These are phyloP conservation scores for Probosciger aterrimus DNA, from an alignment of 2,113 vertebrate species.

Conservation along the genomic window DNA sequence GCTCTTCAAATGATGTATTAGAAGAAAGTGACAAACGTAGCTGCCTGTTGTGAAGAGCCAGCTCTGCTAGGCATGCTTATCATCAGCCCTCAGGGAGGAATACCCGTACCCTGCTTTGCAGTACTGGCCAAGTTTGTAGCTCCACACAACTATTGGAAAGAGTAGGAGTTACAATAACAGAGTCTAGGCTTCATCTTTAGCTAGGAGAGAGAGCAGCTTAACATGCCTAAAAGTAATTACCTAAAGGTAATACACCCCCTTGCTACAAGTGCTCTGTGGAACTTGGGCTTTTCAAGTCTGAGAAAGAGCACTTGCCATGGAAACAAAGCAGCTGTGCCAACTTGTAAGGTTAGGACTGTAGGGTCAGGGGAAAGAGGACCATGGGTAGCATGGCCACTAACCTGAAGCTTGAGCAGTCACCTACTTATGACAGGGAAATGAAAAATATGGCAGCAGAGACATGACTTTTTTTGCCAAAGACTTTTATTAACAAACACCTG, in stretches of 20 bases:
- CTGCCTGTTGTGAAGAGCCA: neutral
- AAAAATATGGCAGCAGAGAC: neutral
- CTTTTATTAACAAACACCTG: conserved; percentile 68
- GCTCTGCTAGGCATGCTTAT: neutral
- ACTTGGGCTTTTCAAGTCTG: neutral
- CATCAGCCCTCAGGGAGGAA: neutral
- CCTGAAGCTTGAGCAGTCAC: neutral
- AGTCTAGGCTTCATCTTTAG: neutral
- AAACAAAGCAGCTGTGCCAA: neutral
- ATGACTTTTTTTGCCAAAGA: neutral
- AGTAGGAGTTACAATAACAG: neutral
- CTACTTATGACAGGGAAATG: neutral
- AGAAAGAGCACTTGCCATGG: neutral
- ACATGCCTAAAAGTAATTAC: neutral
- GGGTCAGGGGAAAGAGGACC: neutral
- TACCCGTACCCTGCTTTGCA: neutral
- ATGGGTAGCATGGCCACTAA: neutral
- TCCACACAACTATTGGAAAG: neutral
- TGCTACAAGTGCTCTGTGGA: neutral
- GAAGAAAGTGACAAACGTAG: neutral
- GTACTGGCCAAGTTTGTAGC: neutral
- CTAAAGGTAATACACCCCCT: neutral
- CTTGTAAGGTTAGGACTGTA: fast-evolving
- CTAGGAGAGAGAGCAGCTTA: neutral
- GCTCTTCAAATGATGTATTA: neutral